Evolutionary conservation across 2,797 vertebrate species (phyloP).

Genomic region (Malurus splendens): DNA sequence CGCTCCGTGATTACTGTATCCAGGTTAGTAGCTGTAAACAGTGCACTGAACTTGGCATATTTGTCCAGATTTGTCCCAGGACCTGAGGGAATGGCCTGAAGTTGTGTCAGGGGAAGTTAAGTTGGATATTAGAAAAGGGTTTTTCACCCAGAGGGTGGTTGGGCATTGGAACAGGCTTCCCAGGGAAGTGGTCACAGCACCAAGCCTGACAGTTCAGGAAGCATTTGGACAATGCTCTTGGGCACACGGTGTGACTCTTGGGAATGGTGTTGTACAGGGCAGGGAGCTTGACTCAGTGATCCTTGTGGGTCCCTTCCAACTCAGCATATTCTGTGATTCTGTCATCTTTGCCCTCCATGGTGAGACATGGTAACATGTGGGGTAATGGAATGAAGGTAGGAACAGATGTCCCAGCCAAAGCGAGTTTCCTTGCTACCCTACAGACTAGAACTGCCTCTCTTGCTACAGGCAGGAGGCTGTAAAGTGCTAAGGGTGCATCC

Average conservation of each 20-base stretch:
- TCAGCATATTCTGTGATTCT: background rate
- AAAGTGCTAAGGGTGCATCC: background rate
- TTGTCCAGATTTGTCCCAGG: background rate
- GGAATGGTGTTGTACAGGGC: background rate
- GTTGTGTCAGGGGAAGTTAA: background rate
- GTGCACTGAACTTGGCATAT: background rate
- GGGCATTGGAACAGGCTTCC: background rate
- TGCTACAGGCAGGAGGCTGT: background rate
- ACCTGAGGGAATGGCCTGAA: background rate
- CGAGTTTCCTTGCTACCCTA: background rate
- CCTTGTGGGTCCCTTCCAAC: background rate
- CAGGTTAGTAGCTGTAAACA: constrained; percentile 26
- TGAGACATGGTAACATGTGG: background rate
- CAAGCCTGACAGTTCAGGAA: background rate
- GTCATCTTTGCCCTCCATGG: background rate
- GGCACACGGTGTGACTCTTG: background rate
- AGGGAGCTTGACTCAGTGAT: fast-evolving
- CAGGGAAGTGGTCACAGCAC: background rate
- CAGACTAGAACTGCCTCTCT: background rate
- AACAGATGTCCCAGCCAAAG: background rate
- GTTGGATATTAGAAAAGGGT: background rate
- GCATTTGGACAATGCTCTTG: fast-evolving
- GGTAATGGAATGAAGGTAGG: background rate
- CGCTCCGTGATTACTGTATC: background rate
- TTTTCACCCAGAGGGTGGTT: background rate